Evolutionary conservation across 2,888 invertebrate species (phyloP).

Genomic region (Galeruca laticollis): DNA sequence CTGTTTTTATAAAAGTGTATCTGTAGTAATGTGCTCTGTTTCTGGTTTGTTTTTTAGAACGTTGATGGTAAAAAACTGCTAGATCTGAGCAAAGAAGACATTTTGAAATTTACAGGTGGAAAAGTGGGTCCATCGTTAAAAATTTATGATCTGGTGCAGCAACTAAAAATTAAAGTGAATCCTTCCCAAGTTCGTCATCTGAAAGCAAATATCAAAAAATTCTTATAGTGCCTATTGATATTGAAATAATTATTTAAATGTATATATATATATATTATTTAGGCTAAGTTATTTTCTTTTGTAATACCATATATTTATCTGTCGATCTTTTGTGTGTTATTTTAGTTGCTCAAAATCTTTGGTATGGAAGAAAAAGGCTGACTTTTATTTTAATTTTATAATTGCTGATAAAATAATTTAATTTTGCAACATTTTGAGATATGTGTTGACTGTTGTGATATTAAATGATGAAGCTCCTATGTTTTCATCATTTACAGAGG

Average conservation of each 20-base stretch:
- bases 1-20: no score
- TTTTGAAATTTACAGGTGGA: slow-evolving; percentile 89
- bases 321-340: slow-evolving; percentile 41
- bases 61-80: slow-evolving; percentile 87
- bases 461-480: no score
- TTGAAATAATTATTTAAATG: neutral
- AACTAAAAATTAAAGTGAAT: slow-evolving; percentile 87
- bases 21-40: neutral
- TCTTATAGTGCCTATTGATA: slow-evolving; percentile 71
- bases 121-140: slow-evolving; percentile 96
- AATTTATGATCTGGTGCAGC: slow-evolving; percentile 92
- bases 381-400: neutral
- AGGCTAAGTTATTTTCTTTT: slow-evolving; percentile 39
- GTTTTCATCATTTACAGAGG: no score
- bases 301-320: slow-evolving; percentile 45
- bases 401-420: neutral
- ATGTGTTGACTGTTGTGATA: no score
- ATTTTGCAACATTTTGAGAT: neutral
- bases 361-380: slow-evolving; percentile 2
- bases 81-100: slow-evolving; percentile 88
- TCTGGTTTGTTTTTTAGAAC: slow-evolving; percentile 68
- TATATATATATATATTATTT: slow-evolving; percentile 26
- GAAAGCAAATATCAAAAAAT: slow-evolving; percentile 76
- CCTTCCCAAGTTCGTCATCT: slow-evolving; percentile 76
- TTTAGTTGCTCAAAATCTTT: slow-evolving; percentile 41